Evolutionary conservation across 92 coral and sea anemone genomes (phyloP), one percentile per base, ranked within the genome.

Genomic region (Phymanthus crucifer): DNA sequence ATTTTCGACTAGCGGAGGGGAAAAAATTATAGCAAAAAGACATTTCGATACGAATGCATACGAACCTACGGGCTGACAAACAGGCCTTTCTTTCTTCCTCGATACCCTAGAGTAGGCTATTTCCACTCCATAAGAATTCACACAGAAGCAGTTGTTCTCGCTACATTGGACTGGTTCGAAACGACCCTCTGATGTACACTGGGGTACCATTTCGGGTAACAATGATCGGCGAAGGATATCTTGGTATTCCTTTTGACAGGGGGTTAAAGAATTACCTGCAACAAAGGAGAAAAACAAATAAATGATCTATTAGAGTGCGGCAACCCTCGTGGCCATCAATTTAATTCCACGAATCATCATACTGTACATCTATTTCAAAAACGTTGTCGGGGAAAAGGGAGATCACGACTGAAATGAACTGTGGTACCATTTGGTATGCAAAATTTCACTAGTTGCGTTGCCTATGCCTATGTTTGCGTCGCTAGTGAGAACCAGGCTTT

Each of bases 121-220:
- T 58, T 90, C 97, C 21, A 84, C 85, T 7, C 97, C 97, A 70
- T 74, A 40, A 46, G 80, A 75, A 66, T 85, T 88, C 19, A 84
- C 95, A 65, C 98, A 95, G 86, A 79, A 93, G 75, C 98, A 95
- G 71, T 79, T 35, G 27, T 72, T 73, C 34, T 75, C 82, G n/a
- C 85, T 82, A 72, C 98, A 95, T 80, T 95, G 98, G 9, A 86
- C 48, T 13, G 89, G 90, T 26, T 88, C 92, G 82, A 83, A 95
- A 26, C 72, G 72, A 8, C 98, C 98, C 23, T 93, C 90, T 31
- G 61, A 58, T 23, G 89, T 83, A 52, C 98, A 95, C 70, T 84
- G 93, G 40, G 98, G 95, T 27, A 90, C 79, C 66, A 77, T 45
- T 10, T 82, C 86, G 24, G 90, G 97, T 74, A 69, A 58, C 21